Conservation (phyloP, 2,797 vertebrate species). For the Eospalax fontanierii region DNA sequence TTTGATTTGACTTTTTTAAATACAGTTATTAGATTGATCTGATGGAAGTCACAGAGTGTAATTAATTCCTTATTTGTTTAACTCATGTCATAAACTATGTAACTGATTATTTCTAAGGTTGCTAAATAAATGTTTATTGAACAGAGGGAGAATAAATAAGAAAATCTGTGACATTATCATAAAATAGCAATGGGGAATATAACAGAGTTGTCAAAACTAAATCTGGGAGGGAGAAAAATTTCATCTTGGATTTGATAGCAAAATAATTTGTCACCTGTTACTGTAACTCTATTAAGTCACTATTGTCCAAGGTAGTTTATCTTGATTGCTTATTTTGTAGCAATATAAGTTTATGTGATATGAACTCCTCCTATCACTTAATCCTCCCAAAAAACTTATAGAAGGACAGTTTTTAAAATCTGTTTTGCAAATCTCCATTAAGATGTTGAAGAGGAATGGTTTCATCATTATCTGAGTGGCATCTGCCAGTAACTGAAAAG, state of each 20-base stretch:
- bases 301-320: neutral
- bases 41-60: neutral
- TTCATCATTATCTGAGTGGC: neutral
- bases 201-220: neutral
- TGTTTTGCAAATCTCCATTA: neutral
- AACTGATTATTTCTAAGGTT: neutral
- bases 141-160: neutral
- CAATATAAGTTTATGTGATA: neutral
- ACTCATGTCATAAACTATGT: slow-evolving; percentile 38
- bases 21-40: slow-evolving; percentile 70
- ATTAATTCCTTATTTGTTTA: neutral
- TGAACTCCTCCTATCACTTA: neutral
- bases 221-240: neutral
- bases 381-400: neutral
- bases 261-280: neutral
- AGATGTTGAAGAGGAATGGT: neutral
- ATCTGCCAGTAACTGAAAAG: neutral
- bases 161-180: neutral
- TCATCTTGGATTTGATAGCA: neutral
- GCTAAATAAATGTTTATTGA: slow-evolving; percentile 20
- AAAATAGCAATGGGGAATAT: neutral
- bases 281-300: neutral
- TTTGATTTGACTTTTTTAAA: slow-evolving; percentile 65
- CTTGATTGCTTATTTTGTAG: neutral
- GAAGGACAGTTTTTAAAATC: neutral